These are phyloP conservation scores for Stegastes partitus DNA, from an alignment of 2,113 vertebrate species.

Conservation along the genomic window DNA sequence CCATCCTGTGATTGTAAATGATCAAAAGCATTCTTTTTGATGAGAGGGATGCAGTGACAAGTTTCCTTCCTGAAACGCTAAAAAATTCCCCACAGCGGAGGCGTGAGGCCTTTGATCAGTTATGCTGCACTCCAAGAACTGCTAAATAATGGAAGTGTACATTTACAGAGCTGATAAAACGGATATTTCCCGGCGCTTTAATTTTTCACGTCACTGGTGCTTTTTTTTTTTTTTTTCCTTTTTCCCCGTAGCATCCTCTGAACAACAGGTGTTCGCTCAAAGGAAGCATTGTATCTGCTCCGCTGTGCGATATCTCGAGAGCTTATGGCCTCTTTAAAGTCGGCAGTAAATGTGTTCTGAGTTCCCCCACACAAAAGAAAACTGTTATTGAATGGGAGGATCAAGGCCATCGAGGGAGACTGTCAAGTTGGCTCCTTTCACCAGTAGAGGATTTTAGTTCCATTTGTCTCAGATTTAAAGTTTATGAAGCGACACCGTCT, in stretches of 20 bases:
- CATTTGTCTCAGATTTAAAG: no score
- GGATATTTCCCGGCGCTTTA: neutral
- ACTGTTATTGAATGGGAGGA: no score
- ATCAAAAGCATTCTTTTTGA: conserved; percentile 66
- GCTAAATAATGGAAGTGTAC: conserved; percentile 65
- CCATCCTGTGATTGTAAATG: conserved; percentile 54
- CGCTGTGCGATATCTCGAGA: neutral
- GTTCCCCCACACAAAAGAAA: no score
- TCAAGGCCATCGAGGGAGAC: no score
- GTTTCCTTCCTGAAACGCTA: conserved; percentile 48
- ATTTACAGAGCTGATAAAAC: conserved; percentile 30
- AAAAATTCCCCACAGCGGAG: conserved; percentile 46
- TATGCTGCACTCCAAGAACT: conserved; percentile 33
- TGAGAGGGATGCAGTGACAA: conserved; percentile 46
- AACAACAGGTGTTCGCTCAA: neutral
- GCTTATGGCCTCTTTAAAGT: neutral
- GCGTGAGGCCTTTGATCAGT: conserved; percentile 60
- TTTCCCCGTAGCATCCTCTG: neutral
- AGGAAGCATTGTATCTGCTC: neutral
- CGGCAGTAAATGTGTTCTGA: no score
- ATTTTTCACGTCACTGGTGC: conserved; percentile 16
- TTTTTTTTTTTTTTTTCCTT: neutral
- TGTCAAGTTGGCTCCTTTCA: no score
- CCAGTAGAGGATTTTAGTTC: no score
- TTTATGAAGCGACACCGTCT: no score